Percentiles rank a stretch among this genome's conserved stretches.
Conservation (phyloP, 1,140 invertebrate species). For the Danaus plexippus region DNA sequence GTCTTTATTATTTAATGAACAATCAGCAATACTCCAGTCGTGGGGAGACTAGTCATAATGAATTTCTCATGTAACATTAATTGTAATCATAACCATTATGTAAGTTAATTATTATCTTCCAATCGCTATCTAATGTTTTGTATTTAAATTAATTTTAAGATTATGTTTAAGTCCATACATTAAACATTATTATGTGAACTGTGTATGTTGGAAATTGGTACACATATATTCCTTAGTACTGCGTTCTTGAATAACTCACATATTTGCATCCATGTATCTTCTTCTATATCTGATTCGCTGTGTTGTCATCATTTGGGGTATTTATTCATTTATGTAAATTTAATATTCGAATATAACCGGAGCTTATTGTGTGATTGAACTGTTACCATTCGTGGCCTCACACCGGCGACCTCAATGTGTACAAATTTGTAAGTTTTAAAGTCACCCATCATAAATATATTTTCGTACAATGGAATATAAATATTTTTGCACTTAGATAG, state of each 20-base stretch:
- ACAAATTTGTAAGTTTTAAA: slow-evolving; percentile 47
- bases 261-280: too few species aligned
- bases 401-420: slow-evolving; percentile 39
- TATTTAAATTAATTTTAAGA: slow-evolving; percentile 15
- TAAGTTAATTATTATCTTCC: slow-evolving; percentile 12
- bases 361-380: too few species aligned
- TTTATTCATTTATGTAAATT: too few species aligned
- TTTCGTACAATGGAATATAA: slow-evolving; percentile 50
- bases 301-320: too few species aligned
- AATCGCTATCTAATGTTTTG: slow-evolving; percentile 19
- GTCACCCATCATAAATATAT: slow-evolving; percentile 48
- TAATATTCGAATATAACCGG: too few species aligned
- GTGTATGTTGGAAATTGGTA: too few species aligned
- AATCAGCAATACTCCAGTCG: slow-evolving; percentile 29
- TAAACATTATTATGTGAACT: too few species aligned
- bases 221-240: too few species aligned
- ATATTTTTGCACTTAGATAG: slow-evolving; percentile 68
- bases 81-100: slow-evolving; percentile 38
- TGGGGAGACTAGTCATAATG: slow-evolving; percentile 63
- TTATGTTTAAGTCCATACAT: slow-evolving; percentile 19
- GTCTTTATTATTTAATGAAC: slow-evolving; percentile 28
- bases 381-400: slow-evolving; percentile 32
- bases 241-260: too few species aligned
- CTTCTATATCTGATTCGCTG: too few species aligned
- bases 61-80: slow-evolving; percentile 47